Conservation (phyloP, 1,140 invertebrate genomes). For the Reticulitermes speratus region DNA sequence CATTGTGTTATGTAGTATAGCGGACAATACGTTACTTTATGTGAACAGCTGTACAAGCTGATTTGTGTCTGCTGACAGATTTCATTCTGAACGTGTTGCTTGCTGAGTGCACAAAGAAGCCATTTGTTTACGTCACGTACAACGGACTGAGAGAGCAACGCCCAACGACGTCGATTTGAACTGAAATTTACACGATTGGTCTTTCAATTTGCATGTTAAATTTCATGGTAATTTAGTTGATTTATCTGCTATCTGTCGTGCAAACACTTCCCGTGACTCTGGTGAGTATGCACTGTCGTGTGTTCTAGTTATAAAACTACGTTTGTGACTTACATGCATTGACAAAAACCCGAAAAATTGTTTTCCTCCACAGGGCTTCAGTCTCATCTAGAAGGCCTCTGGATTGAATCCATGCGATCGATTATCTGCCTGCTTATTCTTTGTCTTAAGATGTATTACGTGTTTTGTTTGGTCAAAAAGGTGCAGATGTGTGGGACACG, state of each 20-base stretch:
- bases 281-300: not conserved
- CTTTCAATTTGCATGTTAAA: constrained; percentile 9
- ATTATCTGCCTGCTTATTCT: no score
- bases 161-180: not conserved
- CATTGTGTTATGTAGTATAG: no score
- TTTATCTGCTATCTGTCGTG: not conserved
- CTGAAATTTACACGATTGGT: not conserved
- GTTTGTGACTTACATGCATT: not conserved
- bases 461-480: no score
- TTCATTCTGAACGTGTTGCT: not conserved
- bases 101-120: not conserved
- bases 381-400: no score
- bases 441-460: no score
- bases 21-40: not conserved
- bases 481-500: no score
- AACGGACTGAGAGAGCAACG: not conserved
- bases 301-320: not conserved
- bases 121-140: not conserved
- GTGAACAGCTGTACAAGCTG: not conserved
- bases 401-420: no score
- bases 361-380: not conserved
- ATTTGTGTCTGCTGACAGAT: not conserved
- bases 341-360: not conserved
- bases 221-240: not conserved
- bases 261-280: not conserved